These are phyloP conservation scores for Xanthia togata DNA, from an alignment of 2,888 invertebrate genomes.

Conservation along the genomic window DNA sequence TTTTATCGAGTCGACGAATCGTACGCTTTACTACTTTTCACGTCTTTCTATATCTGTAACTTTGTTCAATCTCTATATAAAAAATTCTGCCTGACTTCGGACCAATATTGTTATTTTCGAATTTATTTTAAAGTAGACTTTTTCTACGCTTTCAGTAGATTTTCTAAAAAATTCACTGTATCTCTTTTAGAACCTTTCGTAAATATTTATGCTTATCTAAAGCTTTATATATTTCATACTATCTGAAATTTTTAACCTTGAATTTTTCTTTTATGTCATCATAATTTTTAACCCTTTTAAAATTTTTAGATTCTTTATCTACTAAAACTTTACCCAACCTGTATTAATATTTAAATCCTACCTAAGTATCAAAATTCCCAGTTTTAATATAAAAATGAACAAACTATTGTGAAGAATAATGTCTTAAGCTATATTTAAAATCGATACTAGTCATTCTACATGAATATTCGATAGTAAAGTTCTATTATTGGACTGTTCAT, in stretches of 20 bases:
- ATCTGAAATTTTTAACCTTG: slow-evolving; percentile 19
- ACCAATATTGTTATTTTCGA: slow-evolving; percentile 83
- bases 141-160: slow-evolving; percentile 76
- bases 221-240: slow-evolving; percentile 46
- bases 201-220: slow-evolving; percentile 38
- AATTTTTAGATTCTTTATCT: slow-evolving; percentile 19
- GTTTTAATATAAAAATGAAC: slow-evolving; percentile 43
- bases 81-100: slow-evolving; percentile 78
- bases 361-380: slow-evolving; percentile 30
- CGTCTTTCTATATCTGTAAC: slow-evolving; percentile 38
- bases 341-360: slow-evolving; percentile 16
- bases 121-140: slow-evolving; percentile 78
- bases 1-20: slow-evolving; percentile 44
- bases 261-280: slow-evolving; percentile 24
- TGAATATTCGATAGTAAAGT: slow-evolving; percentile 66
- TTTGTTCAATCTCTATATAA: slow-evolving; percentile 52
- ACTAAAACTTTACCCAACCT: slow-evolving; percentile 23
- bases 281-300: slow-evolving; percentile 13
- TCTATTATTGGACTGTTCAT: slow-evolving; percentile 58
- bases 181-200: slow-evolving; percentile 47
- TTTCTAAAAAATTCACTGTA: slow-evolving; percentile 62
- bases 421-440: slow-evolving; percentile 61
- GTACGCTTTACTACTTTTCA: slow-evolving; percentile 47
- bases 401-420: slow-evolving; percentile 46
- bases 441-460: slow-evolving; percentile 64